Percentiles rank a stretch among this genome's conserved stretches.
Conservation (phyloP, 2,113 vertebrate species). For the Daboia siamensis region DNA sequence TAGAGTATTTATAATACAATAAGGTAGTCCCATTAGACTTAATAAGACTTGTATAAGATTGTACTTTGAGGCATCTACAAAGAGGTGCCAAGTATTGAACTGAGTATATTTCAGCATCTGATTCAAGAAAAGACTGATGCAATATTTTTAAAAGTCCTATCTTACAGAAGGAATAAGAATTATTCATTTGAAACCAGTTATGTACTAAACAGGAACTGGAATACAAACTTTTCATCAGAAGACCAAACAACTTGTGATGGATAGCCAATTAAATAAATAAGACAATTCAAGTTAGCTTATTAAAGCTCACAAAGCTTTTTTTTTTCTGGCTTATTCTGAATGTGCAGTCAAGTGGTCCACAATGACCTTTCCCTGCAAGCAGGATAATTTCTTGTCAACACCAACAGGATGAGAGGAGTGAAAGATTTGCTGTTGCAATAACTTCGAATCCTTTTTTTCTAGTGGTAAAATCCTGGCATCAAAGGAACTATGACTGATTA, state of each 20-base stretch:
- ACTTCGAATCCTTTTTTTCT: conserved; percentile 6
- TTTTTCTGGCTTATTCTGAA: background rate
- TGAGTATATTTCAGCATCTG: background rate
- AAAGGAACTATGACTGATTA: background rate
- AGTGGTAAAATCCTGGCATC: conserved; percentile 8
- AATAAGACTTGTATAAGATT: background rate
- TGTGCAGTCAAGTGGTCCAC: background rate
- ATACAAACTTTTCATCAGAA: background rate
- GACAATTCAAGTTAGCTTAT: conserved; percentile 2
- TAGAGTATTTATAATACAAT: background rate
- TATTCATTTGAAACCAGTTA: background rate
- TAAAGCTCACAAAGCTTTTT: background rate
- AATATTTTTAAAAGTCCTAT: background rate
- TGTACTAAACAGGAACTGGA: background rate
- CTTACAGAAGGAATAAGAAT: background rate
- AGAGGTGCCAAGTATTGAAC: background rate
- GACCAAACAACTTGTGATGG: background rate
- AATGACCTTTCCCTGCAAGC: accelerated
- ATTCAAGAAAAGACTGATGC: background rate
- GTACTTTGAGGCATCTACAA: background rate
- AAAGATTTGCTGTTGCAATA: background rate
- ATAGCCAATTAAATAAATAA: conserved; percentile 8
- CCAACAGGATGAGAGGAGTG: background rate
- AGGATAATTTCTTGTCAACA: conserved; percentile 12
- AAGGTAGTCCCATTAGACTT: background rate